These are phyloP conservation scores for Neoaliturus tenellus DNA, from an alignment of 2,888 invertebrate species.

Conservation along the genomic window DNA sequence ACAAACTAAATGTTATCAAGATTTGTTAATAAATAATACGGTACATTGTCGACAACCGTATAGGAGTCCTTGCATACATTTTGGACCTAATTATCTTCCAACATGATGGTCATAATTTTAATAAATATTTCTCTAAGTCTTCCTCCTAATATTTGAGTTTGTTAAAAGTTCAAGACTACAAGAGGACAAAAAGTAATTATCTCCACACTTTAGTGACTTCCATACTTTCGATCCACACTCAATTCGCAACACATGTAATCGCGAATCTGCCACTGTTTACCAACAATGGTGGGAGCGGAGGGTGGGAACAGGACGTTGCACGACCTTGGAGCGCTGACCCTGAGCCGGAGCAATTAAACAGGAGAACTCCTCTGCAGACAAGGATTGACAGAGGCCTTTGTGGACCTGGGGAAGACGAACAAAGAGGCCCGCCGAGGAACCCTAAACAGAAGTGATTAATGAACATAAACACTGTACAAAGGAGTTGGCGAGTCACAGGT, in stretches of 20 bases:
- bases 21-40: too few relatives aligned
- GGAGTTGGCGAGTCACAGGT: slow-evolving; percentile 25
- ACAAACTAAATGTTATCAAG: too few relatives aligned
- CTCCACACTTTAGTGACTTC: too few relatives aligned
- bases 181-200: too few relatives aligned
- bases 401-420: background rate
- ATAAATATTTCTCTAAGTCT: too few relatives aligned
- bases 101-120: too few relatives aligned
- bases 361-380: background rate
- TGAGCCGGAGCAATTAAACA: slow-evolving; percentile 35
- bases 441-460: slow-evolving; percentile 4
- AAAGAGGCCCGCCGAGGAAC: slow-evolving; percentile 27
- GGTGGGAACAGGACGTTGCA: slow-evolving; percentile 28
- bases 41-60: too few relatives aligned
- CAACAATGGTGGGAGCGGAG: slow-evolving; percentile 24
- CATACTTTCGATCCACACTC: too few relatives aligned
- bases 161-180: too few relatives aligned
- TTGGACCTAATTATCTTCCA: too few relatives aligned
- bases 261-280: slow-evolving; percentile 28
- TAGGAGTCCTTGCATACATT: too few relatives aligned
- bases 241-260: background rate
- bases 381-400: slow-evolving; percentile 30
- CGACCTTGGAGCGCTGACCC: slow-evolving; percentile 21
- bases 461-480: background rate
- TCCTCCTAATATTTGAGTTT: too few relatives aligned